Conservation (phyloP, 2,888 invertebrate species). For the Aradus depressus region DNA sequence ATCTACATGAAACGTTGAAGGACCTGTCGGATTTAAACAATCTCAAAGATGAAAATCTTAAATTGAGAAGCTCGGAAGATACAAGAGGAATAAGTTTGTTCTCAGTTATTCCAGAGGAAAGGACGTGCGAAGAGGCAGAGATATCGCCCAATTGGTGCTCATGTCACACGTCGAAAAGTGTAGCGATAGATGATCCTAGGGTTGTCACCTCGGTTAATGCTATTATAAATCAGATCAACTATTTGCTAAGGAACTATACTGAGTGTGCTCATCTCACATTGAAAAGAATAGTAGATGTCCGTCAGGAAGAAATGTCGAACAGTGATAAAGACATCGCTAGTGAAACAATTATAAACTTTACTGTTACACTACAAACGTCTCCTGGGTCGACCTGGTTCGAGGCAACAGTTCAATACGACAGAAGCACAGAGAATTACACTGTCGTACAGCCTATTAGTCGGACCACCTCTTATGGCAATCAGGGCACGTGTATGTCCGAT, state of each 20-base stretch:
- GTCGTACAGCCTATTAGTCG: conserved; percentile 64
- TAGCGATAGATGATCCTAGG: conserved; percentile 43
- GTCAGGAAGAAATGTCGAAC: conserved; percentile 42
- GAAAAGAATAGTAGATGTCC: conserved; percentile 51
- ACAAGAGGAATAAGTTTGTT: conserved; percentile 64
- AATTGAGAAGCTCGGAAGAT: not conserved
- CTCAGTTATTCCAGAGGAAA: conserved; percentile 51
- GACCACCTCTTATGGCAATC: conserved; percentile 67
- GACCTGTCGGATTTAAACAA: conserved; percentile 51
- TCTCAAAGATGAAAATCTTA: conserved; percentile 36
- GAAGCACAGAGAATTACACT: conserved; percentile 36
- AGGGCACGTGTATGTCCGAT: conserved; percentile 65
- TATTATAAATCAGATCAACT: conserved; percentile 55
- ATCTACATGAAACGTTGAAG: conserved; percentile 65
- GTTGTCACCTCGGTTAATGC: conserved; percentile 49
- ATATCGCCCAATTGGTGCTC: conserved; percentile 83
- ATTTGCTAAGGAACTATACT: conserved; percentile 45
- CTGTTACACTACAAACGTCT: conserved; percentile 48
- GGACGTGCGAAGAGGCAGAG: conserved; percentile 65
- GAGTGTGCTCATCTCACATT: conserved; percentile 56
- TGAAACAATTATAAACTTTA: conserved; percentile 55
- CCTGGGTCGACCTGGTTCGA: conserved; percentile 70
- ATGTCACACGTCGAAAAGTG: conserved; percentile 55
- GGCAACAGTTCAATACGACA: conserved; percentile 52
- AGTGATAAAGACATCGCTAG: conserved; percentile 33